phyloP scores from a whole-genome alignment of 2,113 vertebrate genomes.

The Nibea albiflora region DNA sequence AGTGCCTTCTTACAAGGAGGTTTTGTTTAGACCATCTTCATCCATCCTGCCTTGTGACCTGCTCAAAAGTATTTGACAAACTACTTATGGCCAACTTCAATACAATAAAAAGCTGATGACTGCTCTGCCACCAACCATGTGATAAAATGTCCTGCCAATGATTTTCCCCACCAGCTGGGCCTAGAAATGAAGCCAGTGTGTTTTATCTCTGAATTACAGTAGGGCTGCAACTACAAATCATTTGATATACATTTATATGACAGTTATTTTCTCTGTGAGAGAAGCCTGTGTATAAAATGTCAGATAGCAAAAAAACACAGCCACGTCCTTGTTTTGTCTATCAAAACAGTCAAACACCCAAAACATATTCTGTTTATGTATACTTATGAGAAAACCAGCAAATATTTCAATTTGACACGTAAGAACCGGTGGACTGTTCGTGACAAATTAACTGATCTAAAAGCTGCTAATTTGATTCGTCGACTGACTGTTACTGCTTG shows the following conservation, averaged over 20 bases:
- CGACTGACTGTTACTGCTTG: background rate
- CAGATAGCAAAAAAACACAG: background rate
- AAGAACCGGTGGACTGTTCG: background rate
- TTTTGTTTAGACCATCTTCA: background rate
- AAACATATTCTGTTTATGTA: background rate
- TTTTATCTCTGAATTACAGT: background rate
- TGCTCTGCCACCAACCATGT: constrained; percentile 40
- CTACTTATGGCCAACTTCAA: constrained; percentile 24
- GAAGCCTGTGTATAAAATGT: background rate
- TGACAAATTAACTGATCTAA: background rate
- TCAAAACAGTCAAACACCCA: background rate
- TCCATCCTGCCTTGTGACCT: background rate
- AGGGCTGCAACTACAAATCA: background rate
- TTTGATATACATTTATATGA: background rate
- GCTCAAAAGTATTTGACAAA: constrained; percentile 31
- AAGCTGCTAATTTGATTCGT: background rate
- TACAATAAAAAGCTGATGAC: constrained; percentile 39
- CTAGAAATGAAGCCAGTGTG: constrained; percentile 46
- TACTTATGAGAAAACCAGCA: background rate
- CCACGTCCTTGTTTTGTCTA: background rate
- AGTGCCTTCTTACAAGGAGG: constrained; percentile 1
- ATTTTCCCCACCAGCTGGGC: constrained; percentile 45
- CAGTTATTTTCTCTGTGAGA: background rate
- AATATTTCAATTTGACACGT: background rate
- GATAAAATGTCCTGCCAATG: constrained; percentile 54